Base-by-base conservation (phyloP, 1,140 invertebrate species). In the Zaprionus lachaisei region DNA sequence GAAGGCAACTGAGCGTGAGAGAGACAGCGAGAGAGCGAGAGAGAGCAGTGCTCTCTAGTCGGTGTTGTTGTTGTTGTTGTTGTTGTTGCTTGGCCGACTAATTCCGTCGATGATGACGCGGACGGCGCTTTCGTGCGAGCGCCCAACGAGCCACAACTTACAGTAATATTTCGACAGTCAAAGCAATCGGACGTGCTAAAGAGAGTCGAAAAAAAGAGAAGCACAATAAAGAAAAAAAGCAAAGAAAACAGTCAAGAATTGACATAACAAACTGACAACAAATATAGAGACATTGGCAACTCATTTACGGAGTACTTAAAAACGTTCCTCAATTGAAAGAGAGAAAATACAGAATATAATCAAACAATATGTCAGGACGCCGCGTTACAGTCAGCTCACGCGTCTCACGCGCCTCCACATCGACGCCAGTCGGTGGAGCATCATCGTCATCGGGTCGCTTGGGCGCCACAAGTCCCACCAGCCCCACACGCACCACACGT, bases 401-500 rank as follows among this genome's bases (percentile, higher is more conserved):
- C 77, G 77, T 92, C 5, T 92, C 91, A 37, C 91, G 91, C 72
- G 85, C 85, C 54, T 91, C 89, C 70, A 91, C 85, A 62, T 90
- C 91, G 20, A 92, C 91, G 37, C 91, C 91, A 34, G 79, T 87
- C 38, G 91, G 83, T 22, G 87, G 83, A 1, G 81, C 61, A 1
- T 79, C 86, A 14, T 68, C 73, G 14, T 90, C 86, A 12, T 84
- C 81, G 20, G 65, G 80, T 20, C 71, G 64, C 12, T 4, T 61
- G 31, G 56, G 75, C 15, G 87, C 91, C 69, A 80, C 80, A 24
- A 90, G 89, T 20, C 91, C 91, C 63, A 92, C 91, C 12, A 98
- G 97, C 82, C 98, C 98, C 41, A 97, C 97, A 4, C 95, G 98
- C 72, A 95, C 98, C 67, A 97, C 96, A 12, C 96, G 98, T 24